Conservation (phyloP, 2,113 vertebrate genomes). For the Lepisosteus oculatus region DNA sequence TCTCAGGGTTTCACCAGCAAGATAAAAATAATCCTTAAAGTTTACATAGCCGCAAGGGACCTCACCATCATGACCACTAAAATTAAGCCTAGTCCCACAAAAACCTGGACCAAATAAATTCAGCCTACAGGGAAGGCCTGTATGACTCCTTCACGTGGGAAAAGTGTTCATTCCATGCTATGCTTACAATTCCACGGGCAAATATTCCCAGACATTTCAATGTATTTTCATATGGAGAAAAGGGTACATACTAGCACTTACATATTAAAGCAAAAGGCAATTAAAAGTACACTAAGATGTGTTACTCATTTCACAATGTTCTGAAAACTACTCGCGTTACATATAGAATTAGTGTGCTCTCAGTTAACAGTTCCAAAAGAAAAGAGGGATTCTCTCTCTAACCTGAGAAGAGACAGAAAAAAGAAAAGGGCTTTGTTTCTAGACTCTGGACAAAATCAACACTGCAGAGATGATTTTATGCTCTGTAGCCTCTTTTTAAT, state of each 20-base stretch:
- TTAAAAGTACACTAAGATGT: no score
- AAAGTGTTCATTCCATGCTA: not conserved
- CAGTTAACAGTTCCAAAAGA: no score
- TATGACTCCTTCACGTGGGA: constrained; percentile 1
- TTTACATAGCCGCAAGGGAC: not conserved
- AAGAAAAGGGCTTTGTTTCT: no score
- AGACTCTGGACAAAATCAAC: not conserved
- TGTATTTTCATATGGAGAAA: no score
- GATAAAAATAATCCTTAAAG: constrained; percentile 5
- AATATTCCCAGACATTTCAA: no score
- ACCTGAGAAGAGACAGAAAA: no score
- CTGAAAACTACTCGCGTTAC: no score
- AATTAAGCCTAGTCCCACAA: not conserved
- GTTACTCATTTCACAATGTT: no score
- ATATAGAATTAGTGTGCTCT: no score
- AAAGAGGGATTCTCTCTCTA: no score
- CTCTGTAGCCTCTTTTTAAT: constrained; percentile 3
- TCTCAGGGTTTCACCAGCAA: not conserved
- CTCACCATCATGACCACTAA: constrained; percentile 6
- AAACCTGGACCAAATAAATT: not conserved
- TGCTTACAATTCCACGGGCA: not conserved
- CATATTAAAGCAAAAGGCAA: no score
- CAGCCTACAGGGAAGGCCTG: not conserved
- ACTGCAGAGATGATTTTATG: constrained; percentile 7
- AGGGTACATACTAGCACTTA: no score